phyloP scores from a whole-genome alignment of 2,113 vertebrate species.

The Phyllostomus hastatus region DNA sequence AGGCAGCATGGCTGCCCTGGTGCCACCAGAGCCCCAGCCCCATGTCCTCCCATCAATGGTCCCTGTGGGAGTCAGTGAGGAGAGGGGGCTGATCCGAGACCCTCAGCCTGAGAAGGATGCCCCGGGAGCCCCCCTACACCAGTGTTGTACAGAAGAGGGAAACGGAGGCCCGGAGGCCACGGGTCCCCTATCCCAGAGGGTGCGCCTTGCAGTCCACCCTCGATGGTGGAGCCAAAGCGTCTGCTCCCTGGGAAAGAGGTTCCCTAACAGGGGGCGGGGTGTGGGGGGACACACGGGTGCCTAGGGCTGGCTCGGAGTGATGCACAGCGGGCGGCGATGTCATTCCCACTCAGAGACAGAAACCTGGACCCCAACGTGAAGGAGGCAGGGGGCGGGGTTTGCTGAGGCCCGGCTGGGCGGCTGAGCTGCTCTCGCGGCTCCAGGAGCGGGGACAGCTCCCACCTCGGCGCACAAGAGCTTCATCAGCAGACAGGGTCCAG shows the following conservation, averaged over 20 bases:
- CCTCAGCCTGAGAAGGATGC: no score
- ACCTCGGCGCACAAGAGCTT: background rate
- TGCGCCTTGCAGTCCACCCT: background rate
- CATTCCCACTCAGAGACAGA: background rate
- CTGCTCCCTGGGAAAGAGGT: background rate
- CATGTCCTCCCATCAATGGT: background rate
- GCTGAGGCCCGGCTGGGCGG: background rate
- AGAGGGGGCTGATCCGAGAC: background rate
- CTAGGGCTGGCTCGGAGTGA: rapidly evolving
- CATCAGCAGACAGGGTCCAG: rapidly evolving
- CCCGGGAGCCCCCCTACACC: background rate
- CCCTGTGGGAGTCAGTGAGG: rapidly evolving
- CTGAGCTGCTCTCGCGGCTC: background rate
- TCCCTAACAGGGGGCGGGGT: background rate
- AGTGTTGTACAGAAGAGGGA: no score
- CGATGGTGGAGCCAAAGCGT: no score
- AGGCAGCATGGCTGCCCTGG: background rate
- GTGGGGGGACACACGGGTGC: background rate
- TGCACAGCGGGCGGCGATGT: rapidly evolving
- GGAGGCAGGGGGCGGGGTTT: background rate
- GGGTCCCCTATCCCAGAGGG: background rate
- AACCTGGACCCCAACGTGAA: rapidly evolving
- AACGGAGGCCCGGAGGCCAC: background rate
- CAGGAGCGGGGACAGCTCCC: background rate
- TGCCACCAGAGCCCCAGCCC: background rate